A percentile compares a stretch with the other conserved stretches of the same genome.
Conservation (phyloP, 2,113 vertebrate species). For the Prochilodus magdalenae region DNA sequence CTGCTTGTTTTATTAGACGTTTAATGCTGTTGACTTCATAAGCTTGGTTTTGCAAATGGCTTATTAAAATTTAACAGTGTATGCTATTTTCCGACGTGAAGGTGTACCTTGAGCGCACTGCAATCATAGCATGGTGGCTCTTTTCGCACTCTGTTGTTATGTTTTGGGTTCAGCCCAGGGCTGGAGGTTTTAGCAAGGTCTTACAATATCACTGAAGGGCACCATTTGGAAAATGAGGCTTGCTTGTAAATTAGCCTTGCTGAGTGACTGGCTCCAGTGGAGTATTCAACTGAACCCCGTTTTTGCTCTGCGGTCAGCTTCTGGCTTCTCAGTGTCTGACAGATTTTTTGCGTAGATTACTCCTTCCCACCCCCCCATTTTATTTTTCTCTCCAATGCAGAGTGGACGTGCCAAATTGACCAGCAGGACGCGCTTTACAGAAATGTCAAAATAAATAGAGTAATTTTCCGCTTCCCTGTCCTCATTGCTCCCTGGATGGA, state of each 20-base stretch:
- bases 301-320: background rate
- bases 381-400: too few species aligned
- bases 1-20: slow-evolving; percentile 43
- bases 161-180: slow-evolving; percentile 42
- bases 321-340: too few species aligned
- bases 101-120: slow-evolving; percentile 3
- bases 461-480: background rate
- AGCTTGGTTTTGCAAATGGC: slow-evolving; percentile 50
- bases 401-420: background rate
- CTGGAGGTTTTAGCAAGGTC: background rate
- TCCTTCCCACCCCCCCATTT: background rate
- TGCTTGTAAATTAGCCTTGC: background rate
- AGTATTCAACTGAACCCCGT: background rate
- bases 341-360: too few species aligned
- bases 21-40: slow-evolving; percentile 43
- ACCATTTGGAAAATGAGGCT: slow-evolving; percentile 1
- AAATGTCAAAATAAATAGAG: slow-evolving; percentile 10
- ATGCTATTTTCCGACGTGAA: slow-evolving; percentile 9
- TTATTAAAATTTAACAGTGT: slow-evolving; percentile 51
- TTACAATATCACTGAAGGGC: slow-evolving; percentile 5
- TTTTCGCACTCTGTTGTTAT: slow-evolving; percentile 18
- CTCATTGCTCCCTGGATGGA: background rate
- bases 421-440: background rate
- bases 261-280: background rate
- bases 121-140: background rate